Base-by-base conservation (phyloP, 2,797 vertebrate species). In the Galagoides demidoff region DNA sequence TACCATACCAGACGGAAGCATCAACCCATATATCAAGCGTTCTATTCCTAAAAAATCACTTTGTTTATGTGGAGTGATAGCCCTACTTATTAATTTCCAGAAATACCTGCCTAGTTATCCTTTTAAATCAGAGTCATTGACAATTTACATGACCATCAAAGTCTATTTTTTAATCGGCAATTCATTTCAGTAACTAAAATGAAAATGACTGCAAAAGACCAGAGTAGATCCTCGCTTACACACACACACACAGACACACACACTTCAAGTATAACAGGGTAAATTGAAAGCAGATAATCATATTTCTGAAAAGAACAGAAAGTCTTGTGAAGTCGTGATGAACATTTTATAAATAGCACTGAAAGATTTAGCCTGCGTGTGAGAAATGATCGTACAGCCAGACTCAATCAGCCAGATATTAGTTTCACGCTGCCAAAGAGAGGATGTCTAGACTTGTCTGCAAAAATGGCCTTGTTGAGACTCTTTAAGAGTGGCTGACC, bases 151-250 rank as follows among this genome's bases (percentile, higher is more conserved):
- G 29, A 73, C 63, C 83, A 55, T 84, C 43, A 73, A 66, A 70
- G 23, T 73, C 91, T 94, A 74, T 85, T 94, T 79, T 88, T 89
- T 83, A 97, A 95, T 87, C 39, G 78, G 64, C 57, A 91, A 94
- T 94, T 94, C 57, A 91, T 81, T 70, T 87, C 25, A 89, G 20
- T 95, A 95, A 90, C 63, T 85, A 96, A 93, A 91, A 88, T 78
- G 63, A 94, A 91, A 93, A 76, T 90, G 90, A 95, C 9, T 89
- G 31, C 37, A 87, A 89, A 91, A 90, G 39, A 59, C 3, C 25
- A 90, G 14, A 86, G 11, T 5, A 27, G 23, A 57, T 0, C n/a
- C 11, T 3, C 4, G 0, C 6, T 83, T 3, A 45, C n/a, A 45
- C 63, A 78, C n/a, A 59, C 10, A 82, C 4, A 63, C 8, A 94